A percentile compares a stretch with the other conserved stretches of the same genome.
Evolutionary conservation across 2,888 invertebrate species (phyloP).

Genomic region (Brachypalpus laphriformis): DNA sequence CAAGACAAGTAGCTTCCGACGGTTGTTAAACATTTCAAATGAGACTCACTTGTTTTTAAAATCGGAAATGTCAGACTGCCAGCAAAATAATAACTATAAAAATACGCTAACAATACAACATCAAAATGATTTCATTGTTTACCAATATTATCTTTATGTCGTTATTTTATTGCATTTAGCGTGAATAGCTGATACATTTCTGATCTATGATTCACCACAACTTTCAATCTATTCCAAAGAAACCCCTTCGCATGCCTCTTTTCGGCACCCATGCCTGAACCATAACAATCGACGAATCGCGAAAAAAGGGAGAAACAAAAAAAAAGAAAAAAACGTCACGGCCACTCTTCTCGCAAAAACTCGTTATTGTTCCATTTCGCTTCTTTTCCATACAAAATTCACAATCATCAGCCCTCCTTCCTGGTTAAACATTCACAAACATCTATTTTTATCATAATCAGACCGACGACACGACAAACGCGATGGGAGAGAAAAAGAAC

Average conservation of each 20-base stretch:
- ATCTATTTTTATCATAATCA: slow-evolving; percentile 24
- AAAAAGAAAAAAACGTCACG: background rate
- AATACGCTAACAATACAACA: too few relatives aligned
- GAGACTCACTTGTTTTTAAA: too few relatives aligned
- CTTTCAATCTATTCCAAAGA: too few relatives aligned
- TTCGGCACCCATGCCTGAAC: background rate
- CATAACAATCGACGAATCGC: background rate
- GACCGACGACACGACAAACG: background rate
- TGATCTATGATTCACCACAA: background rate
- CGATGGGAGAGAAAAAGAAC: background rate
- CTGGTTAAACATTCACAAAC: slow-evolving; percentile 2
- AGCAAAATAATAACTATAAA: too few relatives aligned
- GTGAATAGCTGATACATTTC: background rate
- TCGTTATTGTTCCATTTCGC: slow-evolving; percentile 4
- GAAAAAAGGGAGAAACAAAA: background rate
- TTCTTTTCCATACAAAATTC: slow-evolving; percentile 7
- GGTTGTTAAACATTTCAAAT: too few relatives aligned
- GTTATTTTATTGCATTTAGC: background rate
- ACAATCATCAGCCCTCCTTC: slow-evolving; percentile 10
- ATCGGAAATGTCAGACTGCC: too few relatives aligned
- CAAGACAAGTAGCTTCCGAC: too few relatives aligned
- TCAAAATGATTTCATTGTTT: too few relatives aligned
- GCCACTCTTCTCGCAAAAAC: background rate
- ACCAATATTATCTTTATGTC: too few relatives aligned
- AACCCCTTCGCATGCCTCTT: too few relatives aligned